Base-by-base conservation (phyloP, 23 tunicate species). In the Styela clava region DNA sequence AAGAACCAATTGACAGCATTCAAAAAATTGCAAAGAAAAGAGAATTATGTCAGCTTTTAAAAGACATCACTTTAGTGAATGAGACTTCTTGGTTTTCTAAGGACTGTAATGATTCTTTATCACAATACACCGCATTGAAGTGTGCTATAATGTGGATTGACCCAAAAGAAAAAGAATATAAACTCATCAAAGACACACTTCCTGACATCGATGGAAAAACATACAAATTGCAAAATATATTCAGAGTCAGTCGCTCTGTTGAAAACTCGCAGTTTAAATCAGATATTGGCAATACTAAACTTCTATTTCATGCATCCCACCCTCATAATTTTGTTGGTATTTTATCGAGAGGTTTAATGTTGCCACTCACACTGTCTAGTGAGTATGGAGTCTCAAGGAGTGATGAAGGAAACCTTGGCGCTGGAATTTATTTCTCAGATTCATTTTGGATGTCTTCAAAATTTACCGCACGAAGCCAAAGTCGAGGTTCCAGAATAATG, bases 371-470 rank as follows among this genome's bases (percentile, higher is more conserved):
- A 78, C 87, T 85, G 73, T 71, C 84, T 23, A 78, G 78, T 63
- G 87, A 78, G 32, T 86, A 81, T 35, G 97, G 97, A 31, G 86
- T 78, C 0, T 83, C 71, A 1, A 69, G 97, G 27, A 86, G 86
- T 27, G 97, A 91, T 68, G 89, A 33, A 34, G 97, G 97, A 2
- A 64, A 64, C 73, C 87, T 91, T 24, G 97, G 97, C 25, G 76
- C 34, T 29, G 97, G 85, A 24, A 78, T 91, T 23, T 91, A 91
- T 73, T 91, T 91, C 64, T 31, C 97, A 9, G 97, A 91, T 79
- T 77, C 81, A 29, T 76, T 68, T 61, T 24, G 63, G 2, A 67
- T 84, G 87, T 85, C 28, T 16, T 56, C 25, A 24, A 67, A 24
- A 51, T 73, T 22, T 25, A 52, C 80, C 61, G 52, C 27, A 18